phyloP scores from a whole-genome alignment of 2,797 vertebrate species.

The Macrochelys suwanniensis region DNA sequence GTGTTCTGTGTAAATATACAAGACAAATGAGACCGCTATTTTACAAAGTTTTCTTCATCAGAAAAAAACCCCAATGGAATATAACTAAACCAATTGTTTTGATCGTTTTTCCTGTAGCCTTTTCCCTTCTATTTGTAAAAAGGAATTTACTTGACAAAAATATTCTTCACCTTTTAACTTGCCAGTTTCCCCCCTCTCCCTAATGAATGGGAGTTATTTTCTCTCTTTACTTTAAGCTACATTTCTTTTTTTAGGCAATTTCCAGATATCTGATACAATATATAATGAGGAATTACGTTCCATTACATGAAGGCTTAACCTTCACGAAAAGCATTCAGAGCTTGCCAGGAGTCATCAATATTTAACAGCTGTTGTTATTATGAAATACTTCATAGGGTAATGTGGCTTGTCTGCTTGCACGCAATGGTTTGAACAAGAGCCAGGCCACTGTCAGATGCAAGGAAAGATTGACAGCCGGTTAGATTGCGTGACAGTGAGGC shows the following conservation, averaged over 20 bases:
- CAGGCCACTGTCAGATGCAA: slow-evolving; percentile 87
- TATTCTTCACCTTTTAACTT: not conserved
- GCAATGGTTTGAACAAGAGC: slow-evolving; percentile 91
- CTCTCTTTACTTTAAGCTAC: slow-evolving; percentile 56
- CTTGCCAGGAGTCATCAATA: slow-evolving; percentile 91
- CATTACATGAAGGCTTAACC: slow-evolving; percentile 92
- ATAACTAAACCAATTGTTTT: not conserved
- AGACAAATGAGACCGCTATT: not conserved
- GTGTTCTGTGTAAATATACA: not conserved
- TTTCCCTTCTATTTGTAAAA: slow-evolving; percentile 6
- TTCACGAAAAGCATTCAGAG: slow-evolving; percentile 87
- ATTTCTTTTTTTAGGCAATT: slow-evolving; percentile 76
- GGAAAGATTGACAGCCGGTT: slow-evolving; percentile 91
- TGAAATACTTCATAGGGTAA: slow-evolving; percentile 96
- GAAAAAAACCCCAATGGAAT: not conserved
- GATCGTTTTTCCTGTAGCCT: not conserved
- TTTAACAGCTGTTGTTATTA: slow-evolving; percentile 99
- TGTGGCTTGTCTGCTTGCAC: slow-evolving; percentile 93
- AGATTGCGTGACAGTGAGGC: slow-evolving; percentile 92
- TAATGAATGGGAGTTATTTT: slow-evolving; percentile 32
- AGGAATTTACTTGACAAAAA: not conserved
- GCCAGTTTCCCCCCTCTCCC: not conserved
- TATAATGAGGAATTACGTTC: slow-evolving; percentile 93
- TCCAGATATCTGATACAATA: slow-evolving; percentile 88
- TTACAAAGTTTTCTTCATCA: slow-evolving; percentile 13